These are phyloP conservation scores for Mamestra brassicae DNA, from an alignment of 2,888 invertebrate species.

Conservation along the genomic window DNA sequence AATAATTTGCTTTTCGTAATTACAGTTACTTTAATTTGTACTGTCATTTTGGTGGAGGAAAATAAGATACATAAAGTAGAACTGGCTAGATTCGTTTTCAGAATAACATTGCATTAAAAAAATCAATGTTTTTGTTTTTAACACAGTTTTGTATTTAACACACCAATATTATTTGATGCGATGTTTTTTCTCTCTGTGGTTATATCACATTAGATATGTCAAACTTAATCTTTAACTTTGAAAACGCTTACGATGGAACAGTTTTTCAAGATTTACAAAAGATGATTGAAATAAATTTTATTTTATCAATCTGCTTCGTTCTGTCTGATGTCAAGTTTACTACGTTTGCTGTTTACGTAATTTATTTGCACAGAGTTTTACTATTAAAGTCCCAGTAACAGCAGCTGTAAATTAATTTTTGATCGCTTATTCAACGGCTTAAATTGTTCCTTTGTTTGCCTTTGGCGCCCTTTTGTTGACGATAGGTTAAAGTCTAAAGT, in stretches of 20 bases:
- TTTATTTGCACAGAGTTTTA: slow-evolving; percentile 38
- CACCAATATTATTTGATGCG: too few species aligned
- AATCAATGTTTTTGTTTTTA: too few species aligned
- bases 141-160: too few species aligned
- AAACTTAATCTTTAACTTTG: background rate
- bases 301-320: slow-evolving; percentile 13
- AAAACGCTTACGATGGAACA: background rate
- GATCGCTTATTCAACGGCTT: slow-evolving; percentile 42
- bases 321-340: slow-evolving; percentile 32
- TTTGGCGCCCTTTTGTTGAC: slow-evolving; percentile 17
- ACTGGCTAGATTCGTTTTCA: background rate
- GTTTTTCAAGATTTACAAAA: background rate
- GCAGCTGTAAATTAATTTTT: slow-evolving; percentile 43
- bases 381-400: slow-evolving; percentile 30
- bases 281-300: background rate
- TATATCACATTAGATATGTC: background rate
- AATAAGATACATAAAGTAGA: background rate
- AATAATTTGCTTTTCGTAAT: slow-evolving; percentile 75
- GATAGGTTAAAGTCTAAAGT: slow-evolving; percentile 10
- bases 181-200: too few species aligned
- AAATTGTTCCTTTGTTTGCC: slow-evolving; percentile 37
- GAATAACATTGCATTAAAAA: background rate
- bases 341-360: slow-evolving; percentile 41
- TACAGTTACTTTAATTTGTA: slow-evolving; percentile 46
- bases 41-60: slow-evolving; percentile 16